Conservation (phyloP, 2,888 invertebrate genomes). For the Hoplodrina blanda region DNA sequence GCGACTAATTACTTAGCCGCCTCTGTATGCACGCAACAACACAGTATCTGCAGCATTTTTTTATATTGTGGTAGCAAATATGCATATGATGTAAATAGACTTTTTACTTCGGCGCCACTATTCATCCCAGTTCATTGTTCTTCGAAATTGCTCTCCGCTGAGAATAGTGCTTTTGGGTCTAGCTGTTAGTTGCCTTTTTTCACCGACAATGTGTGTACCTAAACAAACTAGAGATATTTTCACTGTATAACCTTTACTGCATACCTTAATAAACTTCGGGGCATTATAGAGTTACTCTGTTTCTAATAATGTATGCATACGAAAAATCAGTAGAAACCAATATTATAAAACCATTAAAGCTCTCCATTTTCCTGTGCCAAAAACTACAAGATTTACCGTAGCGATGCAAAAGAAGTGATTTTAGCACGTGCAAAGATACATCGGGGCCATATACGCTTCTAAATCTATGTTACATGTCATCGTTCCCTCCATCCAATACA, state of each 20-base stretch:
- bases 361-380: neutral
- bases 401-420: too few species aligned
- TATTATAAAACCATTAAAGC: neutral
- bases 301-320: neutral
- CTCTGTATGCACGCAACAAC: conserved; percentile 71
- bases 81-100: conserved; percentile 87
- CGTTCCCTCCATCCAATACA: neutral
- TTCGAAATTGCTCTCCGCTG: conserved; percentile 87
- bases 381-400: neutral
- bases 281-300: conserved; percentile 2
- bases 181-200: conserved; percentile 79
- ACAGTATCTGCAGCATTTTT: conserved; percentile 69
- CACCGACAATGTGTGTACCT: conserved; percentile 68
- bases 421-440: neutral
- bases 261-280: conserved; percentile 19
- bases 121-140: conserved; percentile 88
- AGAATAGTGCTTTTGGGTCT: conserved; percentile 83
- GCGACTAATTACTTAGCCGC: conserved; percentile 72
- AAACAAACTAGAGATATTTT: conserved; percentile 67
- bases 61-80: conserved; percentile 80
- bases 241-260: conserved; percentile 23
- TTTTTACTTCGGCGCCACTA: conserved; percentile 86
- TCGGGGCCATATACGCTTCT: too few species aligned
- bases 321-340: neutral
- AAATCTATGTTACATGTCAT: neutral